Evolutionary conservation across 2,797 vertebrate genomes (phyloP).

Genomic region (Diplodus puntazzo): DNA sequence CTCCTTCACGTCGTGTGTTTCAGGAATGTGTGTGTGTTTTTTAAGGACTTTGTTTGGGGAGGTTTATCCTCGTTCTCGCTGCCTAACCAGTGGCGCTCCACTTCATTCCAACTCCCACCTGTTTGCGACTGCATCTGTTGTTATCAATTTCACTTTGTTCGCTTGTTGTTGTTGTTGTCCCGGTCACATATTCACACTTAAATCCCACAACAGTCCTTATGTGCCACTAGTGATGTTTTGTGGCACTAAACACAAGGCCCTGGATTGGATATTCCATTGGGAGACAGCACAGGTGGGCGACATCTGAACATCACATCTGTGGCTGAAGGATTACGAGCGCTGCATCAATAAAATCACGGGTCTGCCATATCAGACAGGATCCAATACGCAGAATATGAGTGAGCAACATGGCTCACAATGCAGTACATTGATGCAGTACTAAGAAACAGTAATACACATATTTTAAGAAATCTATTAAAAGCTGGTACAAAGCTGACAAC

Average conservation of each 20-base stretch:
- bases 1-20: slow-evolving; percentile 77
- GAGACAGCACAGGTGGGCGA: background rate
- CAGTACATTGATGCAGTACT: too few relatives aligned
- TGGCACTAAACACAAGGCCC: background rate
- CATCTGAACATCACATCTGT: background rate
- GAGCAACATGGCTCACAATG: background rate
- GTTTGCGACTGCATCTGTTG: background rate
- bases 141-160: background rate
- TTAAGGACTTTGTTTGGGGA: slow-evolving; percentile 72
- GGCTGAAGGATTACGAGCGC: background rate
- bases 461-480: too few relatives aligned
- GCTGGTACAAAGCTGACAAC: too few relatives aligned
- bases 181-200: background rate
- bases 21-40: slow-evolving; percentile 82
- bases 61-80: slow-evolving; percentile 67
- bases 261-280: background rate
- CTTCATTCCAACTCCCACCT: background rate
- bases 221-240: background rate
- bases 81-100: slow-evolving; percentile 12
- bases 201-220: background rate
- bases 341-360: background rate
- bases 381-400: background rate
- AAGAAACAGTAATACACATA: too few relatives aligned
- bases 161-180: background rate
- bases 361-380: background rate